Conservation (phyloP, 2,113 vertebrate genomes). For the Ifrita kowaldi region DNA sequence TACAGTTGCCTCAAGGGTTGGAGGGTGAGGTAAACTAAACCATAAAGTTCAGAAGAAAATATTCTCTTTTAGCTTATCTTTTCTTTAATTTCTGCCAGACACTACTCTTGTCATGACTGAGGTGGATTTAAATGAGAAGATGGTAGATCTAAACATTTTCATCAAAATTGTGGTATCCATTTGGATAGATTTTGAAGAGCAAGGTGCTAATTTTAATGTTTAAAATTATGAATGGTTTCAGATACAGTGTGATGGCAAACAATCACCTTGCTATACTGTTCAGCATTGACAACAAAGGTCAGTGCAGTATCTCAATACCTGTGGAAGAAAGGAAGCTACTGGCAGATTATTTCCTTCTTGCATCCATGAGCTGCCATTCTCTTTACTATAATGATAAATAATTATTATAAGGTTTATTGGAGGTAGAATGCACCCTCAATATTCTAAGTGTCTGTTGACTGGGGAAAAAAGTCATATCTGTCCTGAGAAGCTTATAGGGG, state of each 20-base stretch:
- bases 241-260: neutral
- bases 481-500: neutral
- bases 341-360: neutral
- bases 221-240: neutral
- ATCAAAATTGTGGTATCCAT: neutral
- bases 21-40: neutral
- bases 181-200: neutral
- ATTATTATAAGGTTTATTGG: neutral
- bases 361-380: neutral
- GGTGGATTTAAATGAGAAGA: neutral
- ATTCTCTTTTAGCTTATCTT: neutral
- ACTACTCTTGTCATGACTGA: neutral
- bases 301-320: neutral
- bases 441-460: neutral
- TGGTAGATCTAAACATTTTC: neutral
- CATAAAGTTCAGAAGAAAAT: neutral
- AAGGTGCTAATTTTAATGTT: neutral
- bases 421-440: neutral
- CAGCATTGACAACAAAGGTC: neutral
- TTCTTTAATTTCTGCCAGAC: neutral
- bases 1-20: neutral
- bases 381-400: neutral
- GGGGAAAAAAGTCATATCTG: fast-evolving
- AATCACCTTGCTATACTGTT: neutral
- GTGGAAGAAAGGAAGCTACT: neutral